Evolutionary conservation across 1,140 invertebrate species (phyloP).

Genomic region (Pseudomyrmex dendroicus): DNA sequence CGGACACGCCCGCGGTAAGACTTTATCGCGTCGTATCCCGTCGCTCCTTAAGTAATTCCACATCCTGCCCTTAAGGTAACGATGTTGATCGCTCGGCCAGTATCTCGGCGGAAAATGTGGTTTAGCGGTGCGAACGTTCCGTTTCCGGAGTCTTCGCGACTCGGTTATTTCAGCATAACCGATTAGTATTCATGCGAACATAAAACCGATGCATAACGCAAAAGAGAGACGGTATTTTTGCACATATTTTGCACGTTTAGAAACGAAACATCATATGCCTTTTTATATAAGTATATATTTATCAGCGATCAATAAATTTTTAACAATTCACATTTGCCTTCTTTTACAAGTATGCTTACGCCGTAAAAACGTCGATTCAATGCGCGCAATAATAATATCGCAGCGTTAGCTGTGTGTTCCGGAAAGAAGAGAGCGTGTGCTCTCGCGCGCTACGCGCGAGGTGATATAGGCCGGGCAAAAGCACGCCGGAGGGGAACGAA

Average conservation of each 20-base stretch:
- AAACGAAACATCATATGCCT: not conserved
- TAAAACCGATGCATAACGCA: not conserved
- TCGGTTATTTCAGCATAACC: slow-evolving; percentile 19
- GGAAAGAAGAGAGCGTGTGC: slow-evolving; percentile 19
- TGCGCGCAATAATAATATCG: slow-evolving; percentile 36
- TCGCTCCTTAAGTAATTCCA: slow-evolving; percentile 70
- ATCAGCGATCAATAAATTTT: not conserved
- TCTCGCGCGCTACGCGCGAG: not conserved
- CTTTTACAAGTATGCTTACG: not conserved
- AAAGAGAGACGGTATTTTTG: too few relatives aligned
- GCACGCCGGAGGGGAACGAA: slow-evolving; percentile 65
- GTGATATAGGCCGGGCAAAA: slow-evolving; percentile 44
- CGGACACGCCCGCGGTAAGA: slow-evolving; percentile 58
- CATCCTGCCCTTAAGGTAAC: slow-evolving; percentile 65
- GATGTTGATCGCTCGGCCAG: slow-evolving; percentile 53
- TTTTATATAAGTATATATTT: not conserved
- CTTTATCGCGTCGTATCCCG: slow-evolving; percentile 68
- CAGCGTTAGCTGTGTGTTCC: slow-evolving; percentile 4
- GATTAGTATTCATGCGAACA: slow-evolving; percentile 36
- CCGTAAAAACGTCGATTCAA: slow-evolving; percentile 1
- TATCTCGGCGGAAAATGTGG: slow-evolving; percentile 49
- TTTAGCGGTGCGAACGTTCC: not conserved
- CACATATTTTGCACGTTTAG: not conserved
- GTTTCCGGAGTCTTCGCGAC: not conserved
- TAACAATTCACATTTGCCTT: not conserved